phyloP scores from a whole-genome alignment of 1,140 invertebrate species.

The Steinernema feltiae region DNA sequence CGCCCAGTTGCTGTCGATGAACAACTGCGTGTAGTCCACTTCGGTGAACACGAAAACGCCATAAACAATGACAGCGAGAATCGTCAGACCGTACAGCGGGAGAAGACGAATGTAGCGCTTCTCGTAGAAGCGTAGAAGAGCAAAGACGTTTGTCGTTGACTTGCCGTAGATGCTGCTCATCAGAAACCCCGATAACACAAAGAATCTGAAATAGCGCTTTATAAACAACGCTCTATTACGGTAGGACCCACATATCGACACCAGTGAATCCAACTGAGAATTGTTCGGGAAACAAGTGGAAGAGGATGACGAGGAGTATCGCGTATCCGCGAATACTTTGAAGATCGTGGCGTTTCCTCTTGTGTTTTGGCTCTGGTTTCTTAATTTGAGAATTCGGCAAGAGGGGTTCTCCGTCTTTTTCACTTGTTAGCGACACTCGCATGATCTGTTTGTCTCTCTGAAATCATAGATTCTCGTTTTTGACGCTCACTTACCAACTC shows the following conservation, averaged over 20 bases:
- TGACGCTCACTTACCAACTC: no score
- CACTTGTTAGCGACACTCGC: no score
- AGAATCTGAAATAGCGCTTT: slow-evolving; percentile 39
- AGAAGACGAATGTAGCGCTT: slow-evolving; percentile 41
- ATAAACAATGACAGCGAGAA: slow-evolving; percentile 21
- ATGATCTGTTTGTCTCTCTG: no score
- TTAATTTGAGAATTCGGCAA: no score
- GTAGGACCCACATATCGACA: slow-evolving; percentile 38
- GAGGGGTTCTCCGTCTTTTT: no score
- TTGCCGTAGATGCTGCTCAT: slow-evolving; percentile 36
- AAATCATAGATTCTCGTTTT: no score
- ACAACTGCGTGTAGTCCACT: slow-evolving; percentile 30
- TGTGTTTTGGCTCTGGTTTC: no score
- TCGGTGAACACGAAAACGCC: slow-evolving; percentile 10
- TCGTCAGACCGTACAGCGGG: slow-evolving; percentile 36
- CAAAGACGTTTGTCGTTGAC: slow-evolving; percentile 9
- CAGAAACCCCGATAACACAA: slow-evolving; percentile 45
- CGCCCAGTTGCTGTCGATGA: slow-evolving; percentile 26
- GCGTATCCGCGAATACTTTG: slow-evolving; percentile 41
- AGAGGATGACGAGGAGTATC: slow-evolving; percentile 38
- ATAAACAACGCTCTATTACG: slow-evolving; percentile 17
- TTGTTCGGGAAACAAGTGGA: slow-evolving; percentile 41
- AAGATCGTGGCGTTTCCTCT: slow-evolving; percentile 32
- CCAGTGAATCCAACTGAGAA: slow-evolving; percentile 43
- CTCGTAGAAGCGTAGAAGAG: slow-evolving; percentile 32